Evolutionary conservation across 1,140 invertebrate species (phyloP), one percentile per base, ranked within the genome.

Genomic region (Pachyrhynchus sulphureomaculatus): DNA sequence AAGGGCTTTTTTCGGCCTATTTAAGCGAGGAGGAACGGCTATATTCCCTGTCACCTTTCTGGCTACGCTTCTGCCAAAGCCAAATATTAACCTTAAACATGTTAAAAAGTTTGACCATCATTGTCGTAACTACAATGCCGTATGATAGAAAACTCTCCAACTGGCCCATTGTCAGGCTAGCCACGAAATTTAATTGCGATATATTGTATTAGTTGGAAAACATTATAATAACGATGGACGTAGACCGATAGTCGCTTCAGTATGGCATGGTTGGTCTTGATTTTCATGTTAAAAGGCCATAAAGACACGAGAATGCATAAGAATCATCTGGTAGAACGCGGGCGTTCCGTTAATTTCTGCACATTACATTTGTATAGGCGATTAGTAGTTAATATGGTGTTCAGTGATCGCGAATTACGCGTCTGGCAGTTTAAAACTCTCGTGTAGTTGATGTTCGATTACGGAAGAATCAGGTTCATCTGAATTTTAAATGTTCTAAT

Each of bases 281-380:
- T 59, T 59, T 64, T 51, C 62, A 64, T 64, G 62, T 64, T 64
- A 59, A 64, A 58, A 39, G 56, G 55, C 56, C 48, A 64, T 64
- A 64, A 64, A 64, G 52, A 62, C 53, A 52, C 51, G 33, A 56
- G 41, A 62, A 62, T 29, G 58, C 45, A 61, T 61, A 55, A 51
- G 51, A 62, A 42, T 33, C 60, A 62, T 62, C 52, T 53, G 49
- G 42, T 62, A 52, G 60, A 48, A 57, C 39, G 54, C 39, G 21
- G 52, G 45, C 53, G 48, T 63, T 64, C 56, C 56, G 59, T 64
- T 57, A 66, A 66, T 66, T 58, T 62, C 59, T 62, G 59, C 61
- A 62, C 55, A 62, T 66, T 59, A 66, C 64, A 66, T 66, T 66
- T 62, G 59, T 66, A 66, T 66, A 26, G 64, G 59, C 64, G 52